Evolutionary conservation across 2,888 invertebrate species (phyloP).

Genomic region (Synanthedon tipuliformis): DNA sequence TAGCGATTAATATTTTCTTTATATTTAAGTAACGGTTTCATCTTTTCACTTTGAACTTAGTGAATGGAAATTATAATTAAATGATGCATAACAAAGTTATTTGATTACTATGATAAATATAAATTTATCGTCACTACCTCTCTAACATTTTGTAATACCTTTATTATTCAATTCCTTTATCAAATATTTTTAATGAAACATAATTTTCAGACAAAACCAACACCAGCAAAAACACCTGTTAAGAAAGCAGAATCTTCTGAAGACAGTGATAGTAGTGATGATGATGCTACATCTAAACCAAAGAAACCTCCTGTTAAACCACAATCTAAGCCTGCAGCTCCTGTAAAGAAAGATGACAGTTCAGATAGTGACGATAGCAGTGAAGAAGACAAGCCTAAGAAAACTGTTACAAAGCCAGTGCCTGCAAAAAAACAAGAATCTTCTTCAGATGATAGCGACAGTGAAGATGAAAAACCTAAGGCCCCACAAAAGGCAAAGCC

Average conservation of each 20-base stretch:
- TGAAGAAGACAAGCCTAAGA: constrained; percentile 37
- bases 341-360: constrained; percentile 15
- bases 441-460: constrained; percentile 45
- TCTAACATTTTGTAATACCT: constrained; percentile 9
- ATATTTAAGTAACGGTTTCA: neutral
- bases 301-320: constrained; percentile 24
- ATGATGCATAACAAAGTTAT: constrained; percentile 33
- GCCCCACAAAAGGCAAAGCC: too few relatives aligned
- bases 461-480: constrained; percentile 28
- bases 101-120: constrained; percentile 30
- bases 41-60: neutral
- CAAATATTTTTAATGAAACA: neutral
- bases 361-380: constrained; percentile 32
- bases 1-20: neutral
- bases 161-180: constrained; percentile 11
- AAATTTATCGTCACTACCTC: constrained; percentile 56
- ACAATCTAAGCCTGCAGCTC: constrained; percentile 6
- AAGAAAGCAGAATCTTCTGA: constrained; percentile 45
- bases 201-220: constrained; percentile 9
- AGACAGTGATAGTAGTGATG: constrained; percentile 38
- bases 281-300: constrained; percentile 29
- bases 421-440: constrained; percentile 22
- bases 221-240: constrained; percentile 20
- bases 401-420: constrained; percentile 7
- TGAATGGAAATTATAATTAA: constrained; percentile 3